These are phyloP conservation scores for Sipunculus nudus DNA, from an alignment of 2,888 invertebrate genomes.

Conservation along the genomic window DNA sequence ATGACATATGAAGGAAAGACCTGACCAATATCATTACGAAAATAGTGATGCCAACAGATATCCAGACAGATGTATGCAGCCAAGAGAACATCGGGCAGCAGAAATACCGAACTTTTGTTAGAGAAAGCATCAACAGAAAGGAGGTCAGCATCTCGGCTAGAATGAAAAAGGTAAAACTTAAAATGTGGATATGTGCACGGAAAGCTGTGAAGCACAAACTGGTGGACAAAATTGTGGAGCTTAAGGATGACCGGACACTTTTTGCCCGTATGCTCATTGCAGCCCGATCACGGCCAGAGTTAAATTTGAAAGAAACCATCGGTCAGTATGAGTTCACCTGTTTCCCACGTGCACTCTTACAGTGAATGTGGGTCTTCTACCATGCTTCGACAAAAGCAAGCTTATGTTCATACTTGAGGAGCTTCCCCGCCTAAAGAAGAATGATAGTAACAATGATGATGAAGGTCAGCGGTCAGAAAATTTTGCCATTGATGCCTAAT, in stretches of 20 bases:
- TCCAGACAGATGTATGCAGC: not conserved
- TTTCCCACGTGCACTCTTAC: not conserved
- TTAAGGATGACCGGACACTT: no score
- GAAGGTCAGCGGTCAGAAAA: no score
- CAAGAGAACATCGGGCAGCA: not conserved
- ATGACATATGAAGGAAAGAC: not conserved
- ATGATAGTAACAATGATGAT: no score
- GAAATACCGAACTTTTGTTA: not conserved
- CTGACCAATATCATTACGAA: not conserved
- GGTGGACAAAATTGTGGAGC: no score
- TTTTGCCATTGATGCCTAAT: no score
- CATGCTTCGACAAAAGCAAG: not conserved
- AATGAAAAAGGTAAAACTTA: not conserved
- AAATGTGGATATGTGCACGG: no score
- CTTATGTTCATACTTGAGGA: not conserved
- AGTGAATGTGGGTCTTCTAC: not conserved
- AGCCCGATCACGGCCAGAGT: no score
- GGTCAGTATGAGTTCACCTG: not conserved
- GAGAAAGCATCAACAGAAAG: not conserved
- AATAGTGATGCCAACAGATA: not conserved
- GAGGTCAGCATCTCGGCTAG: not conserved
- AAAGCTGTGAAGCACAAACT: no score
- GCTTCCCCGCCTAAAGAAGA: no score
- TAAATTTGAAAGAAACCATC: not conserved
- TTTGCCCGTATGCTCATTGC: no score